A percentile compares a stretch with the other conserved stretches of the same genome.
Evolutionary conservation across 1,140 invertebrate species (phyloP).

Genomic region (Gyrodactylus salaris): DNA sequence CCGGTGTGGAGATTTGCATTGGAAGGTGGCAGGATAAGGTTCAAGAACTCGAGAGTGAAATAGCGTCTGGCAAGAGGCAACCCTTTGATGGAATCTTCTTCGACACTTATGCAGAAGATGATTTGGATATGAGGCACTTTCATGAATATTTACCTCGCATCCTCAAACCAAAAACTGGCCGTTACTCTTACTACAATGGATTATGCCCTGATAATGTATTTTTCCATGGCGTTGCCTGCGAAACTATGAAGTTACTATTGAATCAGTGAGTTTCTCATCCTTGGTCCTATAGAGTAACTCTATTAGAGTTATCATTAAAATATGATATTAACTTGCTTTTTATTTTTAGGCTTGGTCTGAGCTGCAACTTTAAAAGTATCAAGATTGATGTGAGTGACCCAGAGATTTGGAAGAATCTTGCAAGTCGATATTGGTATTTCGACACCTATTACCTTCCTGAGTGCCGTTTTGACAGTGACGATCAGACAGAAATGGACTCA

Average conservation of each 20-base stretch:
- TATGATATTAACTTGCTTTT: neutral
- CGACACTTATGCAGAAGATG: slow-evolving; percentile 7
- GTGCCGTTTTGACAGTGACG: neutral
- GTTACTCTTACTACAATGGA: slow-evolving; percentile 6
- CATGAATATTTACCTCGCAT: neutral
- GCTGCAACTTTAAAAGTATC: neutral
- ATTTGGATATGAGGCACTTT: slow-evolving; percentile 4
- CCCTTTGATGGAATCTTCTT: slow-evolving; percentile 7
- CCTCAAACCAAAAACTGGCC: neutral
- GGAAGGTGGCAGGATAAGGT: slow-evolving; percentile 5
- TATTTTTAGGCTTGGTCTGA: neutral
- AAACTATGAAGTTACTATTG: neutral
- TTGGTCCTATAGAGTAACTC: too few relatives aligned
- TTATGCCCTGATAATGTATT: slow-evolving; percentile 7
- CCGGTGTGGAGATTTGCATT: neutral
- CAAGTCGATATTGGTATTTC: slow-evolving; percentile 6
- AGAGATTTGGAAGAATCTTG: slow-evolving; percentile 2
- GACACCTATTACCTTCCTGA: slow-evolving; percentile 6
- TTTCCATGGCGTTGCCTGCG: slow-evolving; percentile 7
- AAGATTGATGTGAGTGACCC: slow-evolving; percentile 3
- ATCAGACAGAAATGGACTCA: neutral
- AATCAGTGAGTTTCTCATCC: neutral
- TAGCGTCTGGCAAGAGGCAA: neutral
- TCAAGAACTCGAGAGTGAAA: neutral
- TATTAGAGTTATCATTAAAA: neutral